phyloP scores from a whole-genome alignment of 1,140 invertebrate species.

The Maniola jurtina region DNA sequence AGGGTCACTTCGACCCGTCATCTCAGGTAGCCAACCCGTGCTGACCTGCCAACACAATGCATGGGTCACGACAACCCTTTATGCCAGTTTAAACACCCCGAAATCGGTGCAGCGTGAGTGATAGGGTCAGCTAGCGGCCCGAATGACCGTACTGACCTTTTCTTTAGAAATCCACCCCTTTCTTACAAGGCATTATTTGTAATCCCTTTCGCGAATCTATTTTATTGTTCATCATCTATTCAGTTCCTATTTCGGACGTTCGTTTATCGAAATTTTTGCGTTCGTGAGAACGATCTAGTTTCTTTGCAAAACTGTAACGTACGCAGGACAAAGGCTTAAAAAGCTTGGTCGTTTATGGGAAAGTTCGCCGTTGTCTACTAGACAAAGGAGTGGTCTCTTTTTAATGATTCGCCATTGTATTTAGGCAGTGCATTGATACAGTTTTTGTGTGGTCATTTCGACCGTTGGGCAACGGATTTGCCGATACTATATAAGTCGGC shows the following conservation, averaged over 20 bases:
- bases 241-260: constrained; percentile 50
- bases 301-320: constrained; percentile 76
- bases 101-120: constrained; percentile 70
- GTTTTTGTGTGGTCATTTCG: constrained; percentile 60
- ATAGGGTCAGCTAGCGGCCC: constrained; percentile 64
- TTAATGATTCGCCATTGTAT: constrained; percentile 74
- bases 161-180: constrained; percentile 67
- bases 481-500: constrained; percentile 64
- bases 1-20: constrained; percentile 51
- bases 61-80: constrained; percentile 70
- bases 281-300: constrained; percentile 74
- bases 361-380: constrained; percentile 55
- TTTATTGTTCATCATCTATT: constrained; percentile 63
- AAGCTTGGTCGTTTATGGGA: constrained; percentile 56
- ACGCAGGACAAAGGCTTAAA: constrained; percentile 47
- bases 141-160: constrained; percentile 69
- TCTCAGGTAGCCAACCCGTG: constrained; percentile 71
- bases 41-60: constrained; percentile 53
- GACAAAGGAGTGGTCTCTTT: constrained; percentile 73
- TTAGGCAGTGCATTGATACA: constrained; percentile 55
- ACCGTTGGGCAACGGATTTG: constrained; percentile 73
- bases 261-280: constrained; percentile 69
- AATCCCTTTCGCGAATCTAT: constrained; percentile 77
- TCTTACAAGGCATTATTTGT: constrained; percentile 75
- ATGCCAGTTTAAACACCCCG: constrained; percentile 65